These are phyloP conservation scores for Halocynthia aurantium DNA, from an alignment of 23 tunicate genomes.

Conservation along the genomic window DNA sequence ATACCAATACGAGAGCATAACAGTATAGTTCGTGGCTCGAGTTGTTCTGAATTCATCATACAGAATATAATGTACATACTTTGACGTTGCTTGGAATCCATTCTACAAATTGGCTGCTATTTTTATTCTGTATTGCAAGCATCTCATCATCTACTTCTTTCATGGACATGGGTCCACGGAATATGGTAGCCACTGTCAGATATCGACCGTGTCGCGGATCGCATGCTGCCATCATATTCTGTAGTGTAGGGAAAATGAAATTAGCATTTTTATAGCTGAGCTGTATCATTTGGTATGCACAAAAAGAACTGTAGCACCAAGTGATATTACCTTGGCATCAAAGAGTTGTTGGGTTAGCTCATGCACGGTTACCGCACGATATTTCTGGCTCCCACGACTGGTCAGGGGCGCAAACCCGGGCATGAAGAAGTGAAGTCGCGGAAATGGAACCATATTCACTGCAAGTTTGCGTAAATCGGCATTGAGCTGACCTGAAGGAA, in stretches of 20 bases:
- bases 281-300: too few species aligned
- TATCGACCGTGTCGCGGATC: constrained; percentile 38
- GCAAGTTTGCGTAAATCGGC: constrained; percentile 29
- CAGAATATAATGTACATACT: not conserved
- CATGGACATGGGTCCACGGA: constrained; percentile 42
- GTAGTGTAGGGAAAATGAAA: not conserved
- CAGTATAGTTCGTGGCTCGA: too few species aligned
- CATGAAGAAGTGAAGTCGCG: constrained; percentile 25
- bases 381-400: constrained; percentile 11
- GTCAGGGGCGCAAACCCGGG: constrained; percentile 29
- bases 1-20: too few species aligned
- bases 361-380: constrained; percentile 15
- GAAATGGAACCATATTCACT: constrained; percentile 27
- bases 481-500: constrained; percentile 19
- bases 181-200: constrained; percentile 37
- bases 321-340: constrained; percentile 20
- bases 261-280: too few species aligned
- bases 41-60: too few species aligned
- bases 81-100: constrained; percentile 41
- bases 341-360: constrained; percentile 30
- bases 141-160: constrained; percentile 44
- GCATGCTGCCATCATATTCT: constrained; percentile 53
- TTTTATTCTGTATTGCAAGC: constrained; percentile 30
- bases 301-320: too few species aligned
- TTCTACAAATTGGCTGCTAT: constrained; percentile 30